Conservation (phyloP, 1,140 invertebrate species). For the Ladona fulva region DNA sequence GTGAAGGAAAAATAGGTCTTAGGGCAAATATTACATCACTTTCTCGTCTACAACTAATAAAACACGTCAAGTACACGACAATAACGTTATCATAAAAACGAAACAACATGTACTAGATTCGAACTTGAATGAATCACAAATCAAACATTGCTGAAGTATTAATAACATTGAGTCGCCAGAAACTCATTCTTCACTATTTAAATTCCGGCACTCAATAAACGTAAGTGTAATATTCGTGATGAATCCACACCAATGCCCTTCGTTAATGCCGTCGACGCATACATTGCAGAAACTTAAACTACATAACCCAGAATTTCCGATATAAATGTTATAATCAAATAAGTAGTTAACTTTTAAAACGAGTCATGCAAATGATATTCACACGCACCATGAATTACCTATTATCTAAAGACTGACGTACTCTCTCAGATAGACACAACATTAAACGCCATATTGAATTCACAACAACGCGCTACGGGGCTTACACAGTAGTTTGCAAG, state of each 20-base stretch:
- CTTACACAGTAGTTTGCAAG: not conserved
- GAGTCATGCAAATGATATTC: not conserved
- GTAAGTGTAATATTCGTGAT: too few species aligned
- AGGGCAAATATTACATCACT: too few species aligned
- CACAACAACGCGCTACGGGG: constrained; percentile 33
- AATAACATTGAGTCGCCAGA: too few species aligned
- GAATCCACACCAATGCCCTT: constrained; percentile 1
- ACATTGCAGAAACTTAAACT: not conserved
- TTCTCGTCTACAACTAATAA: too few species aligned
- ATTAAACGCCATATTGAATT: constrained; percentile 38
- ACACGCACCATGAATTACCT: constrained; percentile 15
- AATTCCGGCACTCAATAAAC: too few species aligned
- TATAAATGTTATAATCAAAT: not conserved
- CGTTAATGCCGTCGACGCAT: not conserved
- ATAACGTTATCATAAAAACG: too few species aligned
- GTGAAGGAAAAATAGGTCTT: too few species aligned
- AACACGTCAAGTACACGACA: too few species aligned
- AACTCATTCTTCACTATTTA: too few species aligned
- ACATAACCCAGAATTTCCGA: not conserved
- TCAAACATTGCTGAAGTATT: too few species aligned
- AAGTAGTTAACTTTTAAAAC: not conserved
- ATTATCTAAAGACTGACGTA: constrained; percentile 26
- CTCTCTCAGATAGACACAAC: constrained; percentile 33
- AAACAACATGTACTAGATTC: too few species aligned
- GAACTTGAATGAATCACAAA: too few species aligned